phyloP scores from a whole-genome alignment of 2,113 vertebrate species.

The Aegotheles bennettii region DNA sequence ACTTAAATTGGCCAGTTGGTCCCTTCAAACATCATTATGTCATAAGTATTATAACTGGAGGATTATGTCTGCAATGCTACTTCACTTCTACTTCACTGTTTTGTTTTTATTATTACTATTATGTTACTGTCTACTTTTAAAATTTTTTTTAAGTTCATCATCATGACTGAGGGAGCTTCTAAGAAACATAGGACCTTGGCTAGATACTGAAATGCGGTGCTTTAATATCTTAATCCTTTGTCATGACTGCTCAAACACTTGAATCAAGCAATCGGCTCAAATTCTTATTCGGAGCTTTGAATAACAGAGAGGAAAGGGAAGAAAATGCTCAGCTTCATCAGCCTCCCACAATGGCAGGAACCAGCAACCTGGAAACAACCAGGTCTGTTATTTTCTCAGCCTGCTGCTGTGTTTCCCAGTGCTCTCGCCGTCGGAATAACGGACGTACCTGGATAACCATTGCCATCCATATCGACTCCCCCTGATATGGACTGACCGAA shows the following conservation, averaged over 20 bases:
- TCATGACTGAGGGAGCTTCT: neutral
- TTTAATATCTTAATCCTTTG: neutral
- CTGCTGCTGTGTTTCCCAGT: neutral
- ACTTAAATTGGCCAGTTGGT: neutral
- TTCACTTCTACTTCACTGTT: neutral
- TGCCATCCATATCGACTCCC: conserved; percentile 95
- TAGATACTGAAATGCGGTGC: neutral
- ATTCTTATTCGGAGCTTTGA: neutral
- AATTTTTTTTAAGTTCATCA: neutral
- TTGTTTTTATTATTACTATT: neutral
- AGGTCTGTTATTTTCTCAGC: neutral
- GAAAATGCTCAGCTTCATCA: neutral
- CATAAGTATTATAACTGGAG: neutral
- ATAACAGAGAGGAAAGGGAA: neutral
- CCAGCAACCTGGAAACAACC: neutral
- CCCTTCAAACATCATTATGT: neutral
- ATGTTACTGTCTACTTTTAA: neutral
- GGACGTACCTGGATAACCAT: conserved; percentile 88
- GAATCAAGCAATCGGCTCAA: neutral
- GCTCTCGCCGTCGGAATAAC: neutral
- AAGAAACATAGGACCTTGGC: neutral
- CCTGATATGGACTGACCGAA: conserved; percentile 98
- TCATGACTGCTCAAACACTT: neutral
- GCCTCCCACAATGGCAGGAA: neutral
- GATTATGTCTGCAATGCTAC: neutral